phyloP scores from a whole-genome alignment of 2,797 vertebrate species.

The Lutjanus argentimaculatus region DNA sequence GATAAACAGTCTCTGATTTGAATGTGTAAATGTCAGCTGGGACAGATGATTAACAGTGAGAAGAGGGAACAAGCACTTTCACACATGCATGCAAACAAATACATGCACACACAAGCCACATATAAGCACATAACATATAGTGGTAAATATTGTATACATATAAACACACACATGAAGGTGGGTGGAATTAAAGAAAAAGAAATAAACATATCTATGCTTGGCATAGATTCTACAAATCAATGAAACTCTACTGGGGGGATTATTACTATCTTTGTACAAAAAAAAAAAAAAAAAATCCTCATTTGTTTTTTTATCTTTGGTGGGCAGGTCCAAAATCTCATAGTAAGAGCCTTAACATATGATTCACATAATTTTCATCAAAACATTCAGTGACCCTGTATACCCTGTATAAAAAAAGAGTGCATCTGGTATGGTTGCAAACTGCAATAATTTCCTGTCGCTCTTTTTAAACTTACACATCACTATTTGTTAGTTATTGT shows the following conservation, averaged over 20 bases:
- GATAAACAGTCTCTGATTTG: conserved; percentile 71
- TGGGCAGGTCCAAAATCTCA: neutral
- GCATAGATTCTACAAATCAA: neutral
- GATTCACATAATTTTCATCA: neutral
- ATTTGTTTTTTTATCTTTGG: neutral
- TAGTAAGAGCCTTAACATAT: neutral
- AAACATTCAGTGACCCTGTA: neutral
- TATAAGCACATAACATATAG: neutral
- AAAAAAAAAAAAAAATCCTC: neutral
- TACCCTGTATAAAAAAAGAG: accelerated
- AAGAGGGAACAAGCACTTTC: conserved; percentile 67
- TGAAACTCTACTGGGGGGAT: neutral
- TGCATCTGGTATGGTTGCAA: neutral
- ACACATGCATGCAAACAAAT: conserved; percentile 64
- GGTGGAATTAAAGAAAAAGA: neutral
- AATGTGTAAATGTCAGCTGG: conserved; percentile 78
- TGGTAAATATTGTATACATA: neutral
- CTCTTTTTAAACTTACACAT: neutral
- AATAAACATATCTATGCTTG: neutral
- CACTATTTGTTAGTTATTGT: neutral
- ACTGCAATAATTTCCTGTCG: too few species aligned
- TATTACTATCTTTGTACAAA: too few species aligned
- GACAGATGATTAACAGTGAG: conserved; percentile 43
- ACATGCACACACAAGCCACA: neutral
- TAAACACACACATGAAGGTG: neutral